phyloP scores from a whole-genome alignment of 2,888 invertebrate genomes.

The Ophioninae sp. region DNA sequence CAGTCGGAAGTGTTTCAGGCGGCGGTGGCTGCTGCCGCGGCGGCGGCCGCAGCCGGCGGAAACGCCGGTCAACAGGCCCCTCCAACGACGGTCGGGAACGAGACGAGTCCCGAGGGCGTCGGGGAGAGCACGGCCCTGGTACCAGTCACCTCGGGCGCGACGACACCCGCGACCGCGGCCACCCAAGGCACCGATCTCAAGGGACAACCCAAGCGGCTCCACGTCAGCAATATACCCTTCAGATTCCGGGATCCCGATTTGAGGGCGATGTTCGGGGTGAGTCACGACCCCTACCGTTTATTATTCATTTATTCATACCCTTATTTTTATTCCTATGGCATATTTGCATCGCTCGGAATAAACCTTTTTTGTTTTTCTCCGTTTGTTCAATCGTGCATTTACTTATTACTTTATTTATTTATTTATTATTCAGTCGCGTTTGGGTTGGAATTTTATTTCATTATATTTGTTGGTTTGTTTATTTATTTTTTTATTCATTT shows the following conservation, averaged over 20 bases:
- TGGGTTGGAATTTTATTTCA: neutral
- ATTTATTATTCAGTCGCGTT: neutral
- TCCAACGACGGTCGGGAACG: slow-evolving; percentile 71
- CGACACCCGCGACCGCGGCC: slow-evolving; percentile 82
- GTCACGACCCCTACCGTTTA: slow-evolving; percentile 78
- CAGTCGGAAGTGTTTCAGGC: slow-evolving; percentile 84
- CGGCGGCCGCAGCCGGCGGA: slow-evolving; percentile 81
- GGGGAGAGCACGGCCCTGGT: slow-evolving; percentile 83
- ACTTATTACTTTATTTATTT: neutral
- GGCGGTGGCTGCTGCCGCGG: slow-evolving; percentile 80
- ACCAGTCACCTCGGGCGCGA: slow-evolving; percentile 80
- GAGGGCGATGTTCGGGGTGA: slow-evolving; percentile 98
- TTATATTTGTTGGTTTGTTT: neutral
- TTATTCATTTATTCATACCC: neutral
- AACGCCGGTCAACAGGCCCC: slow-evolving; percentile 76
- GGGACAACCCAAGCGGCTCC: slow-evolving; percentile 95
- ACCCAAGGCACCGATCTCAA: slow-evolving; percentile 84
- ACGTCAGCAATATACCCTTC: slow-evolving; percentile 99
- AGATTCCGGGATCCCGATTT: slow-evolving; percentile 99
- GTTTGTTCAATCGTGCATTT: no score
- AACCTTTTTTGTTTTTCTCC: no score
- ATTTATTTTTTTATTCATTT: neutral
- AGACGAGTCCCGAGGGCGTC: slow-evolving; percentile 74
- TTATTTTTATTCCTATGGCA: no score
- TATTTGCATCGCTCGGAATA: no score